Base-by-base conservation (phyloP, 37 sponge, comb jelly and placozoan species). In the Theonella swinhoei region DNA sequence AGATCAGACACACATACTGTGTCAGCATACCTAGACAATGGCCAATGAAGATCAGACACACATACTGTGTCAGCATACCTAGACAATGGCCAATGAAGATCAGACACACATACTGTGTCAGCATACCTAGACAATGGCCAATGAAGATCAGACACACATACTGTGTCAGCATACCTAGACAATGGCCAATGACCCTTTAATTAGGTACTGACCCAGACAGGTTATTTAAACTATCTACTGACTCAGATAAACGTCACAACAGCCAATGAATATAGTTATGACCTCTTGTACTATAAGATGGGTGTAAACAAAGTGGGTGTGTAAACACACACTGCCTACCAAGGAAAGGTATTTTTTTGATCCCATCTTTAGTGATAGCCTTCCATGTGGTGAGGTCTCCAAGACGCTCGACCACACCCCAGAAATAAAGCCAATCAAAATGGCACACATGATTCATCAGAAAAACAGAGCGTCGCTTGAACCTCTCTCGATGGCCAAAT, bases 371-470 rank as follows among this genome's bases (percentile, higher is more conserved):
- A 29, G 86, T 85, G 67, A 95, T 65, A 20, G 74, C 76, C 68
- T 88, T 95, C 92, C 89, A 89, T 62, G 26, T 66, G 47, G 66
- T 32, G 7, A 85, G 68, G 67, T 88, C 65, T 0, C 91, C 95
- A 24, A 79, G 70, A 47, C 78, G 70, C 26, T 82, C 89, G 37
- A 89, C 81, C 0, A 95, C 76, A 30, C 42, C 33, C 92, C 92
- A 95, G 70, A 88, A 85, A 64, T 81, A 95, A 73, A 95, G 39
- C 95, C 95, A 95, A 73, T 95, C 95, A 58, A 95, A 75, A 74
- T 91, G 92, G 24, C 85, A 80, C 22, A 91, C 80, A 39, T 95
- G 95, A 77, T 95, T 95, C 92, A 95, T 86, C 4, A 95, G 78
- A 39, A 91, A 23, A 39, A 95, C 2, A 43, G 83, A 86, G 23